These are phyloP conservation scores for Hymenochirus boettgeri DNA, from an alignment of 2,113 vertebrate genomes.

Conservation along the genomic window DNA sequence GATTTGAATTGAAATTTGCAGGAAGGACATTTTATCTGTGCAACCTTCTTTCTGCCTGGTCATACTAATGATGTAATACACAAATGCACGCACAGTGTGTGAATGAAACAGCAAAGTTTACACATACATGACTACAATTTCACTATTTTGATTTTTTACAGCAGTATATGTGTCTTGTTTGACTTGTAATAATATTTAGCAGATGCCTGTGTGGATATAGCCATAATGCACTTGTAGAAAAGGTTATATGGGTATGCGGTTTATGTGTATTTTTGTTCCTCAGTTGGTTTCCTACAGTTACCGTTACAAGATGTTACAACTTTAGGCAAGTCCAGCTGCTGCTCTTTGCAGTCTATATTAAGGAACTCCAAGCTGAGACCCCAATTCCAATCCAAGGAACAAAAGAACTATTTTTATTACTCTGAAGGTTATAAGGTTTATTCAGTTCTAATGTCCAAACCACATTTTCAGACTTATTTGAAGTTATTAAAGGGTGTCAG, in stretches of 20 bases:
- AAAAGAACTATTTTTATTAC: slow-evolving; percentile 4
- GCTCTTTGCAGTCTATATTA: slow-evolving; percentile 20
- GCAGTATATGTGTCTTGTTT: no score
- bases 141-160: no score
- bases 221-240: no score
- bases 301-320: neutral
- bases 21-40: no score
- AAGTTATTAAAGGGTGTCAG: slow-evolving; percentile 37
- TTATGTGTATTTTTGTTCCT: slow-evolving; percentile 3
- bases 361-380: slow-evolving; percentile 2
- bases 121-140: no score
- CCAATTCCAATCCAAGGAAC: neutral
- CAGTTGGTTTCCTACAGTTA: neutral
- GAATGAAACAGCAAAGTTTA: no score
- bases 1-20: no score
- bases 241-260: no score
- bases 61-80: no score
- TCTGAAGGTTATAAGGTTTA: slow-evolving; percentile 33
- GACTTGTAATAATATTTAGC: slow-evolving; percentile 19
- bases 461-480: slow-evolving; percentile 35
- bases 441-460: slow-evolving; percentile 24
- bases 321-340: slow-evolving; percentile 25
- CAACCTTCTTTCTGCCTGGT: no score
- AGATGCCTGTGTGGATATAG: neutral
- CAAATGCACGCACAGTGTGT: no score